A percentile compares a stretch with the other conserved stretches of the same genome.
phyloP scores from a whole-genome alignment of 37 sponge, comb jelly and placozoan species.

The Chondrosia reniformis region DNA sequence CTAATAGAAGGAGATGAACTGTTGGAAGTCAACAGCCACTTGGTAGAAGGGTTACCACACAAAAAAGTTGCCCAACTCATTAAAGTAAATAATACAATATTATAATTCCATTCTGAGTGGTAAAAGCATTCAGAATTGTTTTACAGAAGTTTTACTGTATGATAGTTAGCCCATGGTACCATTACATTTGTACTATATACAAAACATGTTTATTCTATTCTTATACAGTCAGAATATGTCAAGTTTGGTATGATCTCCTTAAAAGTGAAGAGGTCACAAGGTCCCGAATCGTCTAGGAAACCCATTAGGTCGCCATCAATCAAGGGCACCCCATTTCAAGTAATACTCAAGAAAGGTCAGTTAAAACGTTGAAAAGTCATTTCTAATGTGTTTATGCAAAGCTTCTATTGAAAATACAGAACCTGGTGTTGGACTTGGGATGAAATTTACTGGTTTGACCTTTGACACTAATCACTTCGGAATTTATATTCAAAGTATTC shows the following conservation, averaged over 20 bases:
- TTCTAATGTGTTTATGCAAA: neutral
- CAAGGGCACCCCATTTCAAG: constrained; percentile 27
- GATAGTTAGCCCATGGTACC: too few relatives aligned
- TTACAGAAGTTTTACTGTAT: too few relatives aligned
- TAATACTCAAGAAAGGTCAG: constrained; percentile 29
- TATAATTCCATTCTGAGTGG: too few relatives aligned
- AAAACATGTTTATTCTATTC: too few relatives aligned
- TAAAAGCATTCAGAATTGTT: too few relatives aligned
- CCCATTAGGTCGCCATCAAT: constrained; percentile 15
- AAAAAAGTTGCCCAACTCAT: constrained; percentile 51
- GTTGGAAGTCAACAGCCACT: constrained; percentile 51
- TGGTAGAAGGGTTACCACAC: constrained; percentile 35
- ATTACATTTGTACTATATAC: too few relatives aligned
- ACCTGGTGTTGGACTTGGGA: constrained; percentile 29
- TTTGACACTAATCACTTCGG: constrained; percentile 18
- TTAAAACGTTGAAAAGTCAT: too few relatives aligned
- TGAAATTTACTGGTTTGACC: constrained; percentile 46
- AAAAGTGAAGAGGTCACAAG: constrained; percentile 15
- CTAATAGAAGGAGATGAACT: constrained; percentile 53
- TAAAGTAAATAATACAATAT: constrained; percentile 49
- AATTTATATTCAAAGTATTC: constrained; percentile 47
- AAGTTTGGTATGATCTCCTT: constrained; percentile 20
- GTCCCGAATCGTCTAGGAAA: constrained; percentile 9
- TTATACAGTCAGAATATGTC: neutral
- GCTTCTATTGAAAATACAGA: too few relatives aligned